A percentile compares a stretch with the other conserved stretches of the same genome.
These are phyloP conservation scores for Lonchura striata DNA, from an alignment of 2,113 vertebrate genomes.

Conservation along the genomic window DNA sequence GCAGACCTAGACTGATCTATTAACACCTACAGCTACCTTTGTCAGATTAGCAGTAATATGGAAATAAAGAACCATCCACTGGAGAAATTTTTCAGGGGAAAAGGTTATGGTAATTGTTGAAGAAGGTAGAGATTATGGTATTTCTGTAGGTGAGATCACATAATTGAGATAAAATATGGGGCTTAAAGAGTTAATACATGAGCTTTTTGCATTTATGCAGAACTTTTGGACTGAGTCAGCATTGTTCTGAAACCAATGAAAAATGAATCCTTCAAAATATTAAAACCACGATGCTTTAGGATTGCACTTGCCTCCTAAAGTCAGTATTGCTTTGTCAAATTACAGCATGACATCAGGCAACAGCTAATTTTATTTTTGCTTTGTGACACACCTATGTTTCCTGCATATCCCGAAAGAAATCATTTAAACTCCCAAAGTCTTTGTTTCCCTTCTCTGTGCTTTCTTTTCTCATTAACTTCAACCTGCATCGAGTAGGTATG, in stretches of 20 bases:
- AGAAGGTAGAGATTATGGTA: neutral
- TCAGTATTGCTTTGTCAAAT: neutral
- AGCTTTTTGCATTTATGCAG: neutral
- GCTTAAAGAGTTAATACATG: neutral
- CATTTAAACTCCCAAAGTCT: neutral
- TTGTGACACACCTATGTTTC: neutral
- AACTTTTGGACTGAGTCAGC: neutral
- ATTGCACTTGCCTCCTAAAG: neutral
- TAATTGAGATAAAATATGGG: neutral
- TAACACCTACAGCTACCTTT: neutral
- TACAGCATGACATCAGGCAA: neutral
- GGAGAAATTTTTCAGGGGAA: neutral
- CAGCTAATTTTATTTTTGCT: neutral
- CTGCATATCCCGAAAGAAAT: neutral
- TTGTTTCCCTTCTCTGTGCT: neutral
- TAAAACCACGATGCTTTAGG: neutral
- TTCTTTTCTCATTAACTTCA: neutral
- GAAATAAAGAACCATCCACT: neutral
- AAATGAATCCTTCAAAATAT: neutral
- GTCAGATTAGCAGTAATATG: neutral
- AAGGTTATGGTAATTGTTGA: neutral
- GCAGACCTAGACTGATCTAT: neutral
- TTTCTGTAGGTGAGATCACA: neutral
- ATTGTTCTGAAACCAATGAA: neutral
- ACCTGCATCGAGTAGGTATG: fast-evolving